Conservation (phyloP, 1,140 invertebrate genomes). For the Drosophila willistoni region DNA sequence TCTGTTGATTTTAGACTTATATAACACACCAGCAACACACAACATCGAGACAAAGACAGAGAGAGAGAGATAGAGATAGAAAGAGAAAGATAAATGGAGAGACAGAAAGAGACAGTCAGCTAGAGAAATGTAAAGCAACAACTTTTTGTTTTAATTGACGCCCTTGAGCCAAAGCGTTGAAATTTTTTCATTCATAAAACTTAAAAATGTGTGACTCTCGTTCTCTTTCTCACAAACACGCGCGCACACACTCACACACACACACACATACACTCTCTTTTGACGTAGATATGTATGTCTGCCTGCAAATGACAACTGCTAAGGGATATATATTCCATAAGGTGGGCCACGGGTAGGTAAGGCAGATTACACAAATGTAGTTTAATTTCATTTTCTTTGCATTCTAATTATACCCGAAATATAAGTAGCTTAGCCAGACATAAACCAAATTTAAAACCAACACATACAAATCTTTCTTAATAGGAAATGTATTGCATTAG, state of each 20-base stretch:
- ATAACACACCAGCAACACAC: constrained; percentile 7
- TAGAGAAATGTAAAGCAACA: constrained; percentile 6
- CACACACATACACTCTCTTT: not conserved
- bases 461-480: not conserved
- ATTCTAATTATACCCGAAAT: not conserved
- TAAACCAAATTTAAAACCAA: not conserved
- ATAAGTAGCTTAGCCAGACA: not conserved
- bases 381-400: not conserved
- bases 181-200: constrained; percentile 60
- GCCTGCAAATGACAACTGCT: constrained; percentile 14
- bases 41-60: not conserved
- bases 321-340: not conserved
- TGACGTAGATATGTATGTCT: constrained; percentile 16
- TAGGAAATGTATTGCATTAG: no score
- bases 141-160: constrained; percentile 29
- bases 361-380: not conserved
- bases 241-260: not conserved
- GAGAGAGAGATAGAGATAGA: not conserved
- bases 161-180: constrained; percentile 38
- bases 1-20: constrained; percentile 30
- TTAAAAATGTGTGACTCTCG: constrained; percentile 16
- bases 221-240: not conserved
- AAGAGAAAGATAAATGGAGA: not conserved
- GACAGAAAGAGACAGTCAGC: not conserved
- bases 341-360: not conserved